Percentiles rank a stretch among this genome's conserved stretches.
Conservation (phyloP, 2,113 vertebrate species). For the Melierax canorus region DNA sequence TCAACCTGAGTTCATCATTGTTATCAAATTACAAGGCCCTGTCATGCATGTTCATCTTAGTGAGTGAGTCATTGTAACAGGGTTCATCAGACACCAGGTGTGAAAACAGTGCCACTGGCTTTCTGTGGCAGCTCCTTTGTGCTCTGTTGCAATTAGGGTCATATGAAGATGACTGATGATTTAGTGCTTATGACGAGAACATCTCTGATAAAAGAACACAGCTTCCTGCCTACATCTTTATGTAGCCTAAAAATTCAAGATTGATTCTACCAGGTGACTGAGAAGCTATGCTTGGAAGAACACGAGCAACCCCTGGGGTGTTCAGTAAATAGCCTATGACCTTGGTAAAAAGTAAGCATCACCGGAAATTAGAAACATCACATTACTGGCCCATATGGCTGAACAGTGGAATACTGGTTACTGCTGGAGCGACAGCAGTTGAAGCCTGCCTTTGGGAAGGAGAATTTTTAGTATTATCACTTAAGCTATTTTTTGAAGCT, state of each 20-base stretch:
- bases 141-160: fast-evolving
- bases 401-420: not conserved
- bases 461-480: not conserved
- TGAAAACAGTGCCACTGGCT: not conserved
- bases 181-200: not conserved
- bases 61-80: not conserved
- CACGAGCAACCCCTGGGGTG: not conserved
- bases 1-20: not conserved
- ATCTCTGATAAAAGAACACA: not conserved
- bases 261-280: not conserved
- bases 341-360: not conserved
- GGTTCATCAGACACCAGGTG: not conserved
- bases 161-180: not conserved
- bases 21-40: not conserved
- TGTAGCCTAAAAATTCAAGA: not conserved
- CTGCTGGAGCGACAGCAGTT: not conserved
- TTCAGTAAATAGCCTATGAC: not conserved
- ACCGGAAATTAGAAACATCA: not conserved
- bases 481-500: not conserved
- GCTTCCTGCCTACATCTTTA: not conserved
- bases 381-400: not conserved
- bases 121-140: not conserved
- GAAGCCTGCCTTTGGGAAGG: not conserved
- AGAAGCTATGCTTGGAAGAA: not conserved
- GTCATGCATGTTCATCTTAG: not conserved